Conservation (phyloP, 2,113 vertebrate species). For the Hypomesus transpacificus region DNA sequence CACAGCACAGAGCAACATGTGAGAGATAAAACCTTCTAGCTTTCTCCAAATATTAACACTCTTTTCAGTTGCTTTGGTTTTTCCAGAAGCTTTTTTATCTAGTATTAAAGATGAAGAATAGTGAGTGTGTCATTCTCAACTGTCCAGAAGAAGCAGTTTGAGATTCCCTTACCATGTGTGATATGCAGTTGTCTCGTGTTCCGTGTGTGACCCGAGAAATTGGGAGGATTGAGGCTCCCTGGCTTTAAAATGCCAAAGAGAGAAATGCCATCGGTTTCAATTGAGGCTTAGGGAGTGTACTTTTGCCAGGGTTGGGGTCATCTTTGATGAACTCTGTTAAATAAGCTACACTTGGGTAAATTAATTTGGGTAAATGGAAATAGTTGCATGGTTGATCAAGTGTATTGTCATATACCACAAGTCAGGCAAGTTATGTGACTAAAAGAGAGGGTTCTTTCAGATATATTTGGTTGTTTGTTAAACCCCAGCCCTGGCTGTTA, state of each 20-base stretch:
- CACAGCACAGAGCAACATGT: not conserved
- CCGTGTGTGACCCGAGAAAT: too few relatives aligned
- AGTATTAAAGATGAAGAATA: not conserved
- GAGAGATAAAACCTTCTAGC: not conserved
- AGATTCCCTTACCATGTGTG: not conserved
- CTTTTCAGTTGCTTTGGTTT: too few relatives aligned
- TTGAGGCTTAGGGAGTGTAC: not conserved
- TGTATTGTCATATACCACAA: too few relatives aligned
- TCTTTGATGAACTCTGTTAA: not conserved
- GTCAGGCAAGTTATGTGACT: too few relatives aligned
- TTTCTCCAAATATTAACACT: not conserved
- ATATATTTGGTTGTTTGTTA: constrained; percentile 5
- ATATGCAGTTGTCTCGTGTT: not conserved
- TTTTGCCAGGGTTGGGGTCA: not conserved
- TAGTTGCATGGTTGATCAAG: too few relatives aligned
- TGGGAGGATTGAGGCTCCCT: not conserved
- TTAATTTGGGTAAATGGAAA: too few relatives aligned
- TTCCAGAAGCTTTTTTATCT: too few relatives aligned
- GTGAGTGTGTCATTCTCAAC: not conserved
- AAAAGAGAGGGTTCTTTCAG: not conserved
- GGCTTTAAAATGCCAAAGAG: not conserved
- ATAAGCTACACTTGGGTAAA: too few relatives aligned
- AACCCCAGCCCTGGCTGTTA: not conserved
- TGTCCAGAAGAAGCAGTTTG: not conserved
- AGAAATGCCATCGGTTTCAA: not conserved